These are phyloP conservation scores for Acipenser ruthenus DNA, from an alignment of 2,797 vertebrate species.

Conservation along the genomic window DNA sequence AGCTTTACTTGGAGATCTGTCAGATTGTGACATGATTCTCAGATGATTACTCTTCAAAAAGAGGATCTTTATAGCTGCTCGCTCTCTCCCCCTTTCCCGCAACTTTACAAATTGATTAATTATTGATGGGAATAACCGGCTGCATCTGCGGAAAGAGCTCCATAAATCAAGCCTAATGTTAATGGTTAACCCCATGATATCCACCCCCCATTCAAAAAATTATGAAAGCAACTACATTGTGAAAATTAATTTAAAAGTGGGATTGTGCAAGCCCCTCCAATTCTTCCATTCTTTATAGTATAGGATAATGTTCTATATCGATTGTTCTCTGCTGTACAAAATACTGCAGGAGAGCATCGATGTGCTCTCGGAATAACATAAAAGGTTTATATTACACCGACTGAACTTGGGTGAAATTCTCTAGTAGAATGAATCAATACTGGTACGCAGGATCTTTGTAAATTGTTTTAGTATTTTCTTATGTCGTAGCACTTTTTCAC, in stretches of 20 bases:
- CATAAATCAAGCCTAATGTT: slow-evolving; percentile 34
- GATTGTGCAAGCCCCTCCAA: slow-evolving; percentile 5
- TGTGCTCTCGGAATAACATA: slow-evolving; percentile 23
- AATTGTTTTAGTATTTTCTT: no score
- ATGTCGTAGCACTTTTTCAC: no score
- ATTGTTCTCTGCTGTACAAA: slow-evolving; percentile 10
- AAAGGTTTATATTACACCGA: slow-evolving; percentile 11
- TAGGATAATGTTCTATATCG: slow-evolving; percentile 24
- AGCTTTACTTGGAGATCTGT: slow-evolving; percentile 61
- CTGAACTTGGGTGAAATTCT: slow-evolving; percentile 21
- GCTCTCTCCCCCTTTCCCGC: slow-evolving; percentile 54
- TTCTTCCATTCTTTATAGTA: slow-evolving; percentile 17
- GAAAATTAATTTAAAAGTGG: slow-evolving; percentile 8
- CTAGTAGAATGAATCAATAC: slow-evolving; percentile 1
- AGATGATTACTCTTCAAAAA: slow-evolving; percentile 53
- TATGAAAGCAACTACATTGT: slow-evolving; percentile 25
- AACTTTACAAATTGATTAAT: slow-evolving; percentile 57
- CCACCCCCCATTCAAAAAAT: slow-evolving; percentile 36
- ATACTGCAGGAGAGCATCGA: slow-evolving; percentile 19
- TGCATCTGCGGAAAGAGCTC: slow-evolving; percentile 40
- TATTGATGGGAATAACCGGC: slow-evolving; percentile 50
- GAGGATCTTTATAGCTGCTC: slow-evolving; percentile 39
- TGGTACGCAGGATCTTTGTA: no score
- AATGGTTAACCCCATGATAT: slow-evolving; percentile 42
- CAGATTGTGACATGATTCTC: slow-evolving; percentile 57